Percentiles rank a stretch among this genome's conserved stretches.
phyloP scores from a whole-genome alignment of 2,113 vertebrate species.

The Nothobranchius kuhntae region DNA sequence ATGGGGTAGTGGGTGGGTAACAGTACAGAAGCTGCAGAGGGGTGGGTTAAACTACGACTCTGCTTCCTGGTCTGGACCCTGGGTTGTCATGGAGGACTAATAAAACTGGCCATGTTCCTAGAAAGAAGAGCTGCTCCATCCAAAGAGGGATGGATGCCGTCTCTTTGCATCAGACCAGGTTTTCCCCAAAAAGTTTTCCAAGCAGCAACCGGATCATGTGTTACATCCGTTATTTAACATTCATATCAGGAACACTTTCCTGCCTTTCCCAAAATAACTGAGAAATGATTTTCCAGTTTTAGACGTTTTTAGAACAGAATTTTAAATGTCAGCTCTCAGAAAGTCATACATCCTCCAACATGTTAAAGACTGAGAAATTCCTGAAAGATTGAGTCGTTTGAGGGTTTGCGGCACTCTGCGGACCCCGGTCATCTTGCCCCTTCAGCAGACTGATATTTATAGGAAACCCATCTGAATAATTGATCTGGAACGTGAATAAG shows the following conservation, averaged over 20 bases:
- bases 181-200: too few species aligned
- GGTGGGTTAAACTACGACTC: too few species aligned
- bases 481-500: slow-evolving; percentile 64
- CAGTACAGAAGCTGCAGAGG: too few species aligned
- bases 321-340: slow-evolving; percentile 27
- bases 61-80: too few species aligned
- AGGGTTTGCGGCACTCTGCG: slow-evolving; percentile 5
- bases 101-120: too few species aligned
- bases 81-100: too few species aligned
- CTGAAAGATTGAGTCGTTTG: slow-evolving; percentile 26
- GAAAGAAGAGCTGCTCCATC: too few species aligned
- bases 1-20: too few species aligned
- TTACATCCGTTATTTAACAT: not conserved
- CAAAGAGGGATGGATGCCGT: too few species aligned
- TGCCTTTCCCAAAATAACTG: slow-evolving; percentile 14
- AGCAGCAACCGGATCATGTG: not conserved
- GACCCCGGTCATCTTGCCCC: slow-evolving; percentile 47
- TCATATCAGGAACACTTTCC: not conserved
- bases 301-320: slow-evolving; percentile 10
- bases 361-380: slow-evolving; percentile 25
- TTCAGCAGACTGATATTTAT: slow-evolving; percentile 68
- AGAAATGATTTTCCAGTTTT: slow-evolving; percentile 1
- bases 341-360: slow-evolving; percentile 5
- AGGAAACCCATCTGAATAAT: slow-evolving; percentile 73
- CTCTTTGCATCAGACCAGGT: too few species aligned